phyloP scores from a whole-genome alignment of 2,113 vertebrate genomes.

The Aptenodytes forsteri region DNA sequence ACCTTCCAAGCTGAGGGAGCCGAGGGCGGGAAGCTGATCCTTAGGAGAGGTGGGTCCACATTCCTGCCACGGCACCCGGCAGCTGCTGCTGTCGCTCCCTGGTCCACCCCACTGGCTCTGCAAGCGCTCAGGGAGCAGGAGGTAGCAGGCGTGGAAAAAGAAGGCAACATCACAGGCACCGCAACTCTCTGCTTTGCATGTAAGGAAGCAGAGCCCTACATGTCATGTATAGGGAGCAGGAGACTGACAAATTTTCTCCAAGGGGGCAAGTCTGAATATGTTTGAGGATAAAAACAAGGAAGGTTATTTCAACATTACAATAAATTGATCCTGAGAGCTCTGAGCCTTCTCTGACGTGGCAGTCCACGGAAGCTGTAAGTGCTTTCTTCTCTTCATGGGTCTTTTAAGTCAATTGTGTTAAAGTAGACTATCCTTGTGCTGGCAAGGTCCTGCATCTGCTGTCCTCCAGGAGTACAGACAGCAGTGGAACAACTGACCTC shows the following conservation, averaged over 20 bases:
- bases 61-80: constrained; percentile 55
- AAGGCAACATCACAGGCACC: background rate
- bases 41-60: constrained; percentile 60
- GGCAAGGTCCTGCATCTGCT: background rate
- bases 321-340: background rate
- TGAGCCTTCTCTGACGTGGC: background rate
- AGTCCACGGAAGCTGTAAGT: background rate
- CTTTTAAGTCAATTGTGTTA: background rate
- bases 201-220: background rate
- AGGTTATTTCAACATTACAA: background rate
- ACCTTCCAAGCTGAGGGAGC: constrained; percentile 76
- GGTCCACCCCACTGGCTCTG: constrained; percentile 26
- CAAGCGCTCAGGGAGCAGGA: constrained; percentile 6
- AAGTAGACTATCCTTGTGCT: background rate
- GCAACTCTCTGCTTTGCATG: background rate
- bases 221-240: rapidly evolving
- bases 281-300: background rate
- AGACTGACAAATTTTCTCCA: background rate
- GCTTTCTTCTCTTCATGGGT: background rate
- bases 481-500: background rate
- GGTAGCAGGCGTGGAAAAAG: background rate
- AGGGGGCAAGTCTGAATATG: background rate
- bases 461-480: background rate
- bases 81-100: constrained; percentile 84
- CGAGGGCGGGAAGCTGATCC: constrained; percentile 43